Base-by-base conservation (phyloP, 2,113 vertebrate genomes). In the Amblyopsis rosae region DNA sequence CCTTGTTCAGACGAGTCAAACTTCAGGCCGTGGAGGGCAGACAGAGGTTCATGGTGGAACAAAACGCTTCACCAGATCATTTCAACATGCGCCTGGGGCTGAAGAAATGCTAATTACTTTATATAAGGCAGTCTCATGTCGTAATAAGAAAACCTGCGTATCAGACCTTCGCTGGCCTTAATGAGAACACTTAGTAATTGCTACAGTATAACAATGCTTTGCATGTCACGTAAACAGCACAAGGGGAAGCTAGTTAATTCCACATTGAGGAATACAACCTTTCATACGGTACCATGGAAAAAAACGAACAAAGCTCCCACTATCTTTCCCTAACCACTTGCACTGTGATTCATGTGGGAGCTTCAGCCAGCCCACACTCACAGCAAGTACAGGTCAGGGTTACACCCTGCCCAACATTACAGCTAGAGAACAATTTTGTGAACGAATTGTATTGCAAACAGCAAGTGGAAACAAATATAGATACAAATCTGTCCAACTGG, bases 261-360 rank as follows among this genome's bases (percentile, higher is more conserved):
- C 58, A 59, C 33, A 65, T 56, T 65, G 33, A 32, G 11, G 26
- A 16, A 35, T n/a, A 65, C 26, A 62, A 46, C 55, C 17, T 41
- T 50, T 45, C 50, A 9, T 11, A 11, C 63, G 9, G 35, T 54
- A 4, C 55, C 47, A n/a, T 65, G 5, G 55, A 26, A 19, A 54
- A 54, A 65, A 17, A 26, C 62, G 4, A 13, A 32, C 50, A 65
- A 53, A 13, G 62, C 32, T 35, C 62, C 62, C 12, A 53, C 50
- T 54, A 3, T 33, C 50, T 65, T 32, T 58, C 19, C 32, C 56
- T 55, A 17, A 54, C 49, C 51, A 17, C 33, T 41, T 11, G 50
- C 33, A 33, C 12, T 65, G 63, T 65, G 63, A 55, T 55, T 65
- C 13, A 51, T 53, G 9, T 47, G 19, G 51, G 33, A 55, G 33